Base-by-base conservation (phyloP, 2,113 vertebrate genomes). In the Eptesicus fuscus region DNA sequence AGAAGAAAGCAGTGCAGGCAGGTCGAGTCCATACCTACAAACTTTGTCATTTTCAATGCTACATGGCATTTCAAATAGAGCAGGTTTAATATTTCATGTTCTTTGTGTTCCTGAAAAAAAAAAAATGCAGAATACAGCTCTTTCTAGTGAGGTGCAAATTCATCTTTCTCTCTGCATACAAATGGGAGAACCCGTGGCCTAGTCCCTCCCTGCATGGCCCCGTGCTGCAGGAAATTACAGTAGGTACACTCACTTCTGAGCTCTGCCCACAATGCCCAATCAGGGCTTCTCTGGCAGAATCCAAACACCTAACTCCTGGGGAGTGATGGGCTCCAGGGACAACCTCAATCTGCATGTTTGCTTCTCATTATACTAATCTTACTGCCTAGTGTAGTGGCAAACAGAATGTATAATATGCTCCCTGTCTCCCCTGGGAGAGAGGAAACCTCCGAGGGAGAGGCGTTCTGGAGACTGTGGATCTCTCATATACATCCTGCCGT, bases 261-360 rank as follows among this genome's bases (percentile, higher is more conserved):
- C 51, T 91, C 88, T 67, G 30, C 83, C 17, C 32, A 83, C 56
- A 56, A 32, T 10, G 25, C 23, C 40, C 1, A 0, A 65, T 40
- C 4, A 10, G 2, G 70, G 91, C 80, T 93, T 63, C 91, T 94
- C 79, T 1, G 14, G 90, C 67, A 37, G 16, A 42, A 2, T 22
- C 61, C 37, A 95, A 92, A 95, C 16, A 7, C 1, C 56, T n/a
- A 71, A 25, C 69, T 85, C 86, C 87, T 8, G 0, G 35, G 86
- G 42, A 51, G 47, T 9, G 49, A 47, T 0, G 44, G 67, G 7
- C 0, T 4, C 17, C 16, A 0, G 22, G 32, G 51, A 7, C 17
- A 5, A 22, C 67, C n/a, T 89, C 67, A 2, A 20, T 47, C 20
- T 37, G 20, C 71, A 30, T 32, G 42, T 59, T 25, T 4, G 14